phyloP scores from a whole-genome alignment of 2,888 invertebrate genomes.

The Pheosia gnoma region DNA sequence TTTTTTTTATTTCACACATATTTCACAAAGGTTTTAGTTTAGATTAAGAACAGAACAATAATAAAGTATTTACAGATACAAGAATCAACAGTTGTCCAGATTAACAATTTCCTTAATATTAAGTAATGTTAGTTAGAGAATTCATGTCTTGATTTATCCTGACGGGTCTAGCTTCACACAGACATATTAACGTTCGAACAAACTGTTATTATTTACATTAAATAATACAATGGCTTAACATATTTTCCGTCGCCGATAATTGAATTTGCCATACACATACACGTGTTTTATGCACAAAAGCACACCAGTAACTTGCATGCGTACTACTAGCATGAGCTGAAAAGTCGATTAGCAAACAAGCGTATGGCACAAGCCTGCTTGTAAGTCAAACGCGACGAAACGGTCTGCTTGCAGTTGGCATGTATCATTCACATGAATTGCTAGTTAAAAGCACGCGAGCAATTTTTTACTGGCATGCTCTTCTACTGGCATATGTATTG shows the following conservation, averaged over 20 bases:
- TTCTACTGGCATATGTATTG: no score
- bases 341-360: no score
- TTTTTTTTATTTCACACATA: constrained; percentile 80
- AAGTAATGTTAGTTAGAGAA: constrained; percentile 39
- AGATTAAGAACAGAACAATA: constrained; percentile 70
- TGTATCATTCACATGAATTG: no score
- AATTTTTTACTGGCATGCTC: no score
- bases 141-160: constrained; percentile 28
- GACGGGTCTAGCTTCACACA: constrained; percentile 21
- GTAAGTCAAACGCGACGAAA: no score
- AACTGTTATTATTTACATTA: constrained; percentile 32
- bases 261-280: background rate
- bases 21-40: constrained; percentile 76
- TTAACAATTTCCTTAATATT: constrained; percentile 71
- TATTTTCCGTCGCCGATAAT: constrained; percentile 27
- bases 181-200: constrained; percentile 25
- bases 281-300: no score
- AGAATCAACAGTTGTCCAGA: constrained; percentile 75
- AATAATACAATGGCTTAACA: constrained; percentile 17
- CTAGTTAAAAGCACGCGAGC: no score
- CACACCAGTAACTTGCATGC: no score
- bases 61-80: constrained; percentile 77
- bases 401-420: no score
- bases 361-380: no score
- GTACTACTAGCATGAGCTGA: no score